These are phyloP conservation scores for Pogonocherus hispidulus DNA, from an alignment of 2,888 invertebrate species.

Conservation along the genomic window DNA sequence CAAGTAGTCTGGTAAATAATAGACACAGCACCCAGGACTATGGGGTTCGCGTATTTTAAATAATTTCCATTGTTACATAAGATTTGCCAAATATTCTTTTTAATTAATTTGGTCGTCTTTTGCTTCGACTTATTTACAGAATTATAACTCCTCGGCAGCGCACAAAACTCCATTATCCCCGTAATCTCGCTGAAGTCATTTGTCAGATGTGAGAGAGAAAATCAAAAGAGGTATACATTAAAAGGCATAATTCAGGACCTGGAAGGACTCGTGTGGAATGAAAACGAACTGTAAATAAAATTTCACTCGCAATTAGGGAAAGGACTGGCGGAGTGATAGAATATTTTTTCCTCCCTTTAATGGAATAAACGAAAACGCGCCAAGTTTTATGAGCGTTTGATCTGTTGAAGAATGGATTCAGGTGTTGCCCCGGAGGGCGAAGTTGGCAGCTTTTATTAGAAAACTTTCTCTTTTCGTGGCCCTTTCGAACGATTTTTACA, in stretches of 20 bases:
- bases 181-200: background rate
- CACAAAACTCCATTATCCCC: background rate
- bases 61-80: too few species aligned
- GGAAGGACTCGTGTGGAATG: background rate
- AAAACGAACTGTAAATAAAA: conserved; percentile 1
- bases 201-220: background rate
- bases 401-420: background rate
- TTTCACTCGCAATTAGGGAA: background rate
- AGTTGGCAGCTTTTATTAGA: background rate
- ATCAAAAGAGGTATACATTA: conserved; percentile 4
- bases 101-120: background rate
- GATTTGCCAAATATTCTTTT: too few species aligned
- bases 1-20: too few species aligned
- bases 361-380: background rate
- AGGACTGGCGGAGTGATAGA: background rate
- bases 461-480: background rate
- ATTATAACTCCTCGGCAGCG: background rate
- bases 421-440: background rate
- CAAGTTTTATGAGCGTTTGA: background rate
- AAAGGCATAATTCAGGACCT: conserved; percentile 4
- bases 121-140: background rate
- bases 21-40: too few species aligned
- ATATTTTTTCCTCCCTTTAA: background rate
- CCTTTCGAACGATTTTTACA: too few species aligned
- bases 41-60: too few species aligned